These are phyloP conservation scores for Melanotaenia boesemani DNA, from an alignment of 2,797 vertebrate species.

Conservation along the genomic window DNA sequence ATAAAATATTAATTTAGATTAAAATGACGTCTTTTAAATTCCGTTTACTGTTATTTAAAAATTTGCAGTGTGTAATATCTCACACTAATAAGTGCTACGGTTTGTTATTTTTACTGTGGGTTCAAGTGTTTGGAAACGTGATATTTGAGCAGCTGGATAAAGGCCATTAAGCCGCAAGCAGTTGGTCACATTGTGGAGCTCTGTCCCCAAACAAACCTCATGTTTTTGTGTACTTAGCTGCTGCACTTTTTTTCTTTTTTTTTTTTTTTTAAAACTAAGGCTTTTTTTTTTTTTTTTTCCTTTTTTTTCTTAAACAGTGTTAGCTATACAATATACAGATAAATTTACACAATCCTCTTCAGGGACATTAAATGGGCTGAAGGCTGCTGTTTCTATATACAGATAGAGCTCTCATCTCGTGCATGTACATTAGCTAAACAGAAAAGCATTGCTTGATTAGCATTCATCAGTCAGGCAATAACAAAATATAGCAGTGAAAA, in stretches of 20 bases:
- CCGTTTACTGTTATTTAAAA: background rate
- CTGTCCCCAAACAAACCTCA: conserved; percentile 81
- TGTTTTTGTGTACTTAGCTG: conserved; percentile 83
- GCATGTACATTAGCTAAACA: conserved; percentile 71
- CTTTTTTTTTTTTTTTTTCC: conserved; percentile 67
- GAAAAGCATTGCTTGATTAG: conserved; percentile 72
- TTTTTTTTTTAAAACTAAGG: conserved; percentile 83
- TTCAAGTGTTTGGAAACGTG: conserved; percentile 7
- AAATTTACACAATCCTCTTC: conserved; percentile 78
- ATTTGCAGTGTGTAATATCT: background rate
- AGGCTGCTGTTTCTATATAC: conserved; percentile 77
- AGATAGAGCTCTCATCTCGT: conserved; percentile 73
- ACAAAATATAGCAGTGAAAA: conserved; percentile 79
- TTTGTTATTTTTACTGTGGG: conserved; percentile 3
- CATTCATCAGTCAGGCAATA: conserved; percentile 75
- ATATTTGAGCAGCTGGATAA: conserved; percentile 63
- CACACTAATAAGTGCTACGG: conserved; percentile 1
- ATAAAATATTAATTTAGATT: background rate
- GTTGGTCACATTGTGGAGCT: conserved; percentile 65
- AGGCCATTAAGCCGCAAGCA: conserved; percentile 35
- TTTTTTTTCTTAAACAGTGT: conserved; percentile 79
- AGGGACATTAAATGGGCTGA: conserved; percentile 66
- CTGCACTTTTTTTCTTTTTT: conserved; percentile 64
- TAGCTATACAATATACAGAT: conserved; percentile 84
- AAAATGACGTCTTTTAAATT: background rate